phyloP scores from a whole-genome alignment of 2,113 vertebrate species.

The Pardalotus punctatus region DNA sequence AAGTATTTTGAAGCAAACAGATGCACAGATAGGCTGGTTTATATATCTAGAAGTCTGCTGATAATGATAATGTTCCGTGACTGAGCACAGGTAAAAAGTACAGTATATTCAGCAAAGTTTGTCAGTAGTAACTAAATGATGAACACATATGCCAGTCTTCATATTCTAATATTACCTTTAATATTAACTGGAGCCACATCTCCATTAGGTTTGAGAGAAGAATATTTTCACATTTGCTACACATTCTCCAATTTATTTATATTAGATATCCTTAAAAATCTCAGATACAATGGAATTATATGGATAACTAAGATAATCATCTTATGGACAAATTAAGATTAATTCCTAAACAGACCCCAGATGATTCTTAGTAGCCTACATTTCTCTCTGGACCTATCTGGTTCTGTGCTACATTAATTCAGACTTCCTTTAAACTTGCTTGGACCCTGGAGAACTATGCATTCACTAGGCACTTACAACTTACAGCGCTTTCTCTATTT shows the following conservation, averaged over 20 bases:
- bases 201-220: neutral
- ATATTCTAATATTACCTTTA: neutral
- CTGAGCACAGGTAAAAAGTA: neutral
- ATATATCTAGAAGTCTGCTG: neutral
- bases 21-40: conserved; percentile 5
- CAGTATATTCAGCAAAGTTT: neutral
- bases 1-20: conserved; percentile 43
- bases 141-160: neutral
- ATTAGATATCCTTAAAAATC: neutral
- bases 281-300: neutral
- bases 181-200: neutral
- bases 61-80: neutral
- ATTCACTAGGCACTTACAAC: neutral
- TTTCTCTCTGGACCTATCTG: neutral
- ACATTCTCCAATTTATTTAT: neutral
- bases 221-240: neutral
- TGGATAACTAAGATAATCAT: neutral
- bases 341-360: neutral
- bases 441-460: neutral
- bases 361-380: neutral
- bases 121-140: neutral
- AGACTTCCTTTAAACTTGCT: neutral
- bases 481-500: neutral
- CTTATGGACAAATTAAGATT: neutral
- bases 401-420: neutral